Evolutionary conservation across 2,797 vertebrate species (phyloP), one percentile per base, ranked within the genome.

Genomic region (Hirundo rustica): DNA sequence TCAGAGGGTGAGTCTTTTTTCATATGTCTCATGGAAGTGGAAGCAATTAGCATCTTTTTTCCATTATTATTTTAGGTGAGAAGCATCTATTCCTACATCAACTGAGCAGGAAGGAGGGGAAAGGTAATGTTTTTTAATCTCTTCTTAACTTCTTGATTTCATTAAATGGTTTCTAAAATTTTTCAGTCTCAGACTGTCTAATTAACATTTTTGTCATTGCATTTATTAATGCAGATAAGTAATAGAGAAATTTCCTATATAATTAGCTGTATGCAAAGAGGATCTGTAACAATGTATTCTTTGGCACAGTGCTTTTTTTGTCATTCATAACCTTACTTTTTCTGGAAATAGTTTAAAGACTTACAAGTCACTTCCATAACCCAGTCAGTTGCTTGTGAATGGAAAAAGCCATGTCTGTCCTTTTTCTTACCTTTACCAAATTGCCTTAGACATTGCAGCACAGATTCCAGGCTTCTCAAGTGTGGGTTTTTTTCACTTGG

Each of bases 41-140:
- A 92, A 96, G 74, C 67, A 96, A 92, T 96, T 94, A 96, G 38
- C 36, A 40, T 93, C 65, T 87, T 92, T 88, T 64, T 90, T 92
- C 92, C 58, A 45, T 85, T 96, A 94, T 94, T 95, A 77, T 95
- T 96, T 97, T 95, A 95, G 89, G 83, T 96, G 74, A 95, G 83
- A 94, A 80, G 21, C 50, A 66, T 85, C 61, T 87, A 85, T 93
- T 90, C 30, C 65, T 93, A 66, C 74, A 92, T 58, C 45, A 82
- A 18, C 38, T n/a, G 34, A 71, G 29, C 51, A 18, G n/a, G 23
- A 78, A 78, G 58, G 75, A 95, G 34, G n/a, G 18, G 34, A 83
- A 88, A 78, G 34, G 26, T 36, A 61, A 55, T 4, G 2, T 1
- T 40, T 17, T 75, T 91, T 42, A 61, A 17, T 79, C 32, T 79